These are phyloP conservation scores for Jacana jacana DNA, from an alignment of 2,113 vertebrate species.

Conservation along the genomic window DNA sequence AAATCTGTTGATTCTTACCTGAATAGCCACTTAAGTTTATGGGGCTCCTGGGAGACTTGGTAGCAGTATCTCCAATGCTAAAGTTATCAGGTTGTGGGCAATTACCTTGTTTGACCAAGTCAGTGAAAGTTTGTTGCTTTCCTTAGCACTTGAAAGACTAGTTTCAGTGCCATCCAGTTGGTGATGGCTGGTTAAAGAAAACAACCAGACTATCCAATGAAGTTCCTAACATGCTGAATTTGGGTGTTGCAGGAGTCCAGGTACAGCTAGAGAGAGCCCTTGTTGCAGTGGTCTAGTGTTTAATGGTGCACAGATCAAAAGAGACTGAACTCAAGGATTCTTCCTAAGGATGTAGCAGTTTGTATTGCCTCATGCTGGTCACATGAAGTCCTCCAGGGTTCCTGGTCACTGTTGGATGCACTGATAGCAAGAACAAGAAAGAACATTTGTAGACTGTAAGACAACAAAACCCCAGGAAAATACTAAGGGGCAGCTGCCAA, in stretches of 20 bases:
- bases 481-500: not conserved
- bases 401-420: not conserved
- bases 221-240: not conserved
- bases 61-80: not conserved
- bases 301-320: not conserved
- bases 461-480: not conserved
- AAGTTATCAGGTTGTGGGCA: not conserved
- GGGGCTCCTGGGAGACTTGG: not conserved
- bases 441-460: not conserved
- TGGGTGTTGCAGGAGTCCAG: not conserved
- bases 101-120: not conserved
- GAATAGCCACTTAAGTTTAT: not conserved
- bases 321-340: not conserved
- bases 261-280: not conserved
- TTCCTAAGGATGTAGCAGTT: not conserved
- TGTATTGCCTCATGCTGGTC: not conserved
- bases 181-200: not conserved
- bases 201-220: not conserved
- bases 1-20: not conserved
- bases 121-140: not conserved
- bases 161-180: not conserved
- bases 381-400: not conserved
- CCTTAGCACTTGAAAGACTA: not conserved
- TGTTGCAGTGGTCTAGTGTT: accelerated
- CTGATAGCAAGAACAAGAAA: not conserved